Conservation (phyloP, 2,113 vertebrate genomes). For the Myiozetetes cayanensis region DNA sequence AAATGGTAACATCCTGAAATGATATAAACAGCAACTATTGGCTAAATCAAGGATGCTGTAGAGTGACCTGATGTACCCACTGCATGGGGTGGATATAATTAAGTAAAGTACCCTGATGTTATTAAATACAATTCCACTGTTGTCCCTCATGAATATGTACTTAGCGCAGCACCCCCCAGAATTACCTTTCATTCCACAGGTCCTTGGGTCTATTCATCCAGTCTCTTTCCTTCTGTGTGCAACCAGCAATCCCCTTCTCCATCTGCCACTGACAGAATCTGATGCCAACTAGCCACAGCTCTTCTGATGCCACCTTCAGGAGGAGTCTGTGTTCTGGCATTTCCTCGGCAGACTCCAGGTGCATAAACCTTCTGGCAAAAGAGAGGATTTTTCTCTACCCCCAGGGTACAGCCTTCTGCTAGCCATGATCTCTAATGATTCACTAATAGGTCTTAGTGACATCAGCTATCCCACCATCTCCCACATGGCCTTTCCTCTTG, state of each 20-base stretch:
- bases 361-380: not conserved
- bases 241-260: not conserved
- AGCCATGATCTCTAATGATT: not conserved
- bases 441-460: not conserved
- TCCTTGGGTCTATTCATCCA: not conserved
- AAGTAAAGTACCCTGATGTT: not conserved
- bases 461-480: not conserved
- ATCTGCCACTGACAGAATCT: not conserved
- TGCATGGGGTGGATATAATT: not conserved
- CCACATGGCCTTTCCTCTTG: not conserved
- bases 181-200: not conserved
- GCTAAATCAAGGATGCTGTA: not conserved
- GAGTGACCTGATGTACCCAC: not conserved
- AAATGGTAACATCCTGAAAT: not conserved
- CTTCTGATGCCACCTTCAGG: not conserved
- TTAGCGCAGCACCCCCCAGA: not conserved
- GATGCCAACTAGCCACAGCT: not conserved
- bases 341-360: not conserved
- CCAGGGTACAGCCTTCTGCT: not conserved
- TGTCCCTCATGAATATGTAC: not conserved
- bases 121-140: not conserved
- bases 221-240: no score
- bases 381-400: not conserved
- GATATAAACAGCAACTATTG: not conserved
- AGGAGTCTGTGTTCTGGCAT: not conserved